phyloP scores from a whole-genome alignment of 1,140 invertebrate species.

The Homarus americanus region DNA sequence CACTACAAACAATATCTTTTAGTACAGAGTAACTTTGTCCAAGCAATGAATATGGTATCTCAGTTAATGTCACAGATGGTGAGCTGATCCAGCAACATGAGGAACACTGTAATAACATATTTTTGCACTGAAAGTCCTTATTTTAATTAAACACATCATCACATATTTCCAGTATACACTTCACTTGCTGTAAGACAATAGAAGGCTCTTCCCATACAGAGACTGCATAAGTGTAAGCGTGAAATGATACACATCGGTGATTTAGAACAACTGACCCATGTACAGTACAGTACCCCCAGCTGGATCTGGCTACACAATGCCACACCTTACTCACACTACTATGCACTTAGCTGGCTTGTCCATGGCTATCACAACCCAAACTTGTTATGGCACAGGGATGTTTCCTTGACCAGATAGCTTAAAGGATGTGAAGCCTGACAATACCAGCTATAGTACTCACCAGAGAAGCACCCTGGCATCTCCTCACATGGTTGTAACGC shows the following conservation, averaged over 20 bases:
- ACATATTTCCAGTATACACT: too few relatives aligned
- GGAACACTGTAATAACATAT: too few relatives aligned
- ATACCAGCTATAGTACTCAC: constrained; percentile 49
- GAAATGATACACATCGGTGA: too few relatives aligned
- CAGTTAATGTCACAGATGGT: too few relatives aligned
- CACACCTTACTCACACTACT: constrained; percentile 70
- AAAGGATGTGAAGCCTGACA: constrained; percentile 43
- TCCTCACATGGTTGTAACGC: constrained; percentile 49
- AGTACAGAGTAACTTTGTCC: not conserved
- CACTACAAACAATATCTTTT: not conserved
- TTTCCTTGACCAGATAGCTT: not conserved
- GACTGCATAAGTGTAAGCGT: too few relatives aligned
- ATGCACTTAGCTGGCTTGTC: constrained; percentile 52
- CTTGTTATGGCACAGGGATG: constrained; percentile 6
- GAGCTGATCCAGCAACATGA: too few relatives aligned
- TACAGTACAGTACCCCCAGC: not conserved
- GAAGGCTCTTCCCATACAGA: too few relatives aligned
- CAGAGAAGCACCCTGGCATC: constrained; percentile 56
- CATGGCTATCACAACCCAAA: constrained; percentile 24
- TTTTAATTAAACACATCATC: too few relatives aligned
- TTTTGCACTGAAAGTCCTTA: too few relatives aligned
- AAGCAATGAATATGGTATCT: too few relatives aligned
- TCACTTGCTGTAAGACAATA: too few relatives aligned
- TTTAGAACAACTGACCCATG: too few relatives aligned
- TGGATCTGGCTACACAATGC: constrained; percentile 31